These are phyloP conservation scores for Indicator indicator DNA, from an alignment of 2,113 vertebrate species.

Conservation along the genomic window DNA sequence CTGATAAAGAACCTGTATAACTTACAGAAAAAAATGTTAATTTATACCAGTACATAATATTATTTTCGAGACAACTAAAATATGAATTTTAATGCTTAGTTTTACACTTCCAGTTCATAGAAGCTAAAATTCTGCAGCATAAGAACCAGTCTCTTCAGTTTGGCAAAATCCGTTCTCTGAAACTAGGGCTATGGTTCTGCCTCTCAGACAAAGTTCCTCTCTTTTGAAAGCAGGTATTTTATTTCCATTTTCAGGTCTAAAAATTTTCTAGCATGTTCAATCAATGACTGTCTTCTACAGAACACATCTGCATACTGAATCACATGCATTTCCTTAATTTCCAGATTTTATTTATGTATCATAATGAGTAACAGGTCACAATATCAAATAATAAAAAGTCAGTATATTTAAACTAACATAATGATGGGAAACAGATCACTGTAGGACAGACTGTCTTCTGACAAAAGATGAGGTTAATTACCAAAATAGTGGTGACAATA, in stretches of 20 bases:
- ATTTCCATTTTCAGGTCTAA: background rate
- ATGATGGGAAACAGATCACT: background rate
- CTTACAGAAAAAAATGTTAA: background rate
- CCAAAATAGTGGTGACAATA: constrained; percentile 98
- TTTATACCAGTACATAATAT: background rate
- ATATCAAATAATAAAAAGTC: background rate
- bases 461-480: constrained; percentile 78
- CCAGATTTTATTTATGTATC: background rate
- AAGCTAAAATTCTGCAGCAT: background rate
- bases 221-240: background rate
- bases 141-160: background rate
- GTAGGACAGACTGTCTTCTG: constrained; percentile 20
- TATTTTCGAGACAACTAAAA: background rate
- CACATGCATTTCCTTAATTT: background rate
- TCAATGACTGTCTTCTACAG: background rate
- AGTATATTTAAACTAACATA: constrained; percentile 6
- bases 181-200: background rate
- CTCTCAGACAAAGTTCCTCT: background rate
- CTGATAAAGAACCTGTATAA: background rate
- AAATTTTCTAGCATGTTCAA: background rate
- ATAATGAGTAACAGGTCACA: background rate
- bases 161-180: background rate
- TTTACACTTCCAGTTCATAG: background rate
- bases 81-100: background rate
- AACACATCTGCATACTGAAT: background rate